These are phyloP conservation scores for Steatocranus sp. DNA, from an alignment of 2,797 vertebrate genomes.

Conservation along the genomic window DNA sequence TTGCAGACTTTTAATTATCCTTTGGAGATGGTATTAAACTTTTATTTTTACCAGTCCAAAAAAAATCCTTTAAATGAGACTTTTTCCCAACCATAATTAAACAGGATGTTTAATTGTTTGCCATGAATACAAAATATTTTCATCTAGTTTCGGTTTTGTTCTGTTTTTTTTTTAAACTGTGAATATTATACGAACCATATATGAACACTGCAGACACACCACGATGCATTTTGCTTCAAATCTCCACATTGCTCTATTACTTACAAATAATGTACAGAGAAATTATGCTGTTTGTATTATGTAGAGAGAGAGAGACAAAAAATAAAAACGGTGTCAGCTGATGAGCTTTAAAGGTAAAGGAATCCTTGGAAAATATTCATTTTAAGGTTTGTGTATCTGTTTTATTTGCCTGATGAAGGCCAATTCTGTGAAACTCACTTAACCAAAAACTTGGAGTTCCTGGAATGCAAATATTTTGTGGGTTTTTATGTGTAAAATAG, in stretches of 20 bases:
- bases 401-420: constrained; percentile 61
- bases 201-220: constrained; percentile 48
- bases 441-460: constrained; percentile 69
- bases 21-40: not conserved
- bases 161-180: constrained; percentile 24
- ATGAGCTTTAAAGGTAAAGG: constrained; percentile 50
- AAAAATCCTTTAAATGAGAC: constrained; percentile 31
- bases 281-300: constrained; percentile 63
- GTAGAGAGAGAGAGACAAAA: constrained; percentile 36
- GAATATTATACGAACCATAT: constrained; percentile 45
- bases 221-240: constrained; percentile 47
- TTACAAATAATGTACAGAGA: constrained; percentile 73
- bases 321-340: constrained; percentile 34
- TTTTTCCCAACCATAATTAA: constrained; percentile 1
- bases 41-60: constrained; percentile 1
- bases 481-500: constrained; percentile 74
- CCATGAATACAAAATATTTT: constrained; percentile 25
- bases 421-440: constrained; percentile 69
- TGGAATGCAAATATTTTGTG: constrained; percentile 73
- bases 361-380: constrained; percentile 52
- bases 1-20: not conserved
- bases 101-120: constrained; percentile 8
- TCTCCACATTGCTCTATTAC: constrained; percentile 46
- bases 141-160: not conserved
- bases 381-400: constrained; percentile 67